Evolutionary conservation across 2,888 invertebrate genomes (phyloP).

Genomic region (Dryocosmus kuriphilus): DNA sequence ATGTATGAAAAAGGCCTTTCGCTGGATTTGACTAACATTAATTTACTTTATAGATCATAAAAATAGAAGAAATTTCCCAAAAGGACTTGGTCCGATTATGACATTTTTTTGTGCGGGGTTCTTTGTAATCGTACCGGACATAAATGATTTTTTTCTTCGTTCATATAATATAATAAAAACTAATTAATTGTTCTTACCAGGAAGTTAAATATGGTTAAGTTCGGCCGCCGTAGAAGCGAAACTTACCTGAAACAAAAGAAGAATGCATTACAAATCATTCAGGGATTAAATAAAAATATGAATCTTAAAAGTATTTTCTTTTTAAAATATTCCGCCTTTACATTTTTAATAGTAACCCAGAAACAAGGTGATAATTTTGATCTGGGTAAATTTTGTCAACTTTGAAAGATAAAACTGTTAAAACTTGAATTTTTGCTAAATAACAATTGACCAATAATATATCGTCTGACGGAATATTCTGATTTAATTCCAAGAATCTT

Average conservation of each 20-base stretch:
- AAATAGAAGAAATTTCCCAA: no score
- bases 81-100: no score
- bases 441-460: background rate
- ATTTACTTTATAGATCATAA: no score
- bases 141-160: background rate
- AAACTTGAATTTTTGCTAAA: background rate
- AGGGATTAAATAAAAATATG: background rate
- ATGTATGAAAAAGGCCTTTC: no score
- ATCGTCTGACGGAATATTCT: background rate
- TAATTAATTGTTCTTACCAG: constrained; percentile 22
- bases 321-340: no score
- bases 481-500: background rate
- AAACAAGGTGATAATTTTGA: no score
- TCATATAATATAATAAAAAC: background rate
- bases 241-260: constrained; percentile 34
- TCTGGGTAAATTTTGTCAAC: no score
- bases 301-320: no score
- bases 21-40: no score
- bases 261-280: background rate
- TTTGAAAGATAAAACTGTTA: no score
- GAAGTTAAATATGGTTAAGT: constrained; percentile 4
- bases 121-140: background rate
- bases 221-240: constrained; percentile 13
- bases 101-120: no score
- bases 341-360: no score